phyloP scores from a whole-genome alignment of 2,797 vertebrate species.

The Crax fasciolata region DNA sequence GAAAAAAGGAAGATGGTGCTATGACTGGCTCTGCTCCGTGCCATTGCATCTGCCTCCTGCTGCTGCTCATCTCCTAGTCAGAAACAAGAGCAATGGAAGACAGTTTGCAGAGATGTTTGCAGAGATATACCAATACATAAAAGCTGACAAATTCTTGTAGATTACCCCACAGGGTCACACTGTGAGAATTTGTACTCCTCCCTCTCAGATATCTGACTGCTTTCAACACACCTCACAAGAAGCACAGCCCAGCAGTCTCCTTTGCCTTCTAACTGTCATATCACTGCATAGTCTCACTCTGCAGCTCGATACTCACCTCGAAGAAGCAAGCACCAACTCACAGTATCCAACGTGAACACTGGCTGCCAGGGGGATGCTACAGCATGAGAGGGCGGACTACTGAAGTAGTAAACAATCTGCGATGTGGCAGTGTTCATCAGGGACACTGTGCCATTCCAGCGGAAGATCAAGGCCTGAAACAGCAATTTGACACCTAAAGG shows the following conservation, averaged over 20 bases:
- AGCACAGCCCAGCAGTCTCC: neutral
- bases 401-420: constrained; percentile 73
- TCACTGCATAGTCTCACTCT: neutral
- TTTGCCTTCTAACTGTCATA: neutral
- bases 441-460: constrained; percentile 63
- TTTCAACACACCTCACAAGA: neutral
- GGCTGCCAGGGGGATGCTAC: constrained; percentile 77
- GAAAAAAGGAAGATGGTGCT: constrained; percentile 77
- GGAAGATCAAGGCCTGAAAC: constrained; percentile 80
- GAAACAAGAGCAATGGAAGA: neutral
- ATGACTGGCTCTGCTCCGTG: neutral
- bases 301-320: constrained; percentile 66
- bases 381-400: constrained; percentile 18
- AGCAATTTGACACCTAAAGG: neutral
- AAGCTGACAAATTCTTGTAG: neutral
- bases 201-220: neutral
- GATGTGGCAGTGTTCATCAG: constrained; percentile 74
- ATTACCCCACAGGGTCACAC: neutral
- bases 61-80: constrained; percentile 31
- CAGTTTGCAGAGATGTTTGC: neutral
- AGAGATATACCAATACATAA: neutral
- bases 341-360: constrained; percentile 69
- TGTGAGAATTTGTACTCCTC: neutral
- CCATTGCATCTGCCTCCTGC: neutral
- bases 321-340: constrained; percentile 71